These are phyloP conservation scores for Hephaestus fuliginosus DNA, from an alignment of 2,797 vertebrate genomes.

Conservation along the genomic window DNA sequence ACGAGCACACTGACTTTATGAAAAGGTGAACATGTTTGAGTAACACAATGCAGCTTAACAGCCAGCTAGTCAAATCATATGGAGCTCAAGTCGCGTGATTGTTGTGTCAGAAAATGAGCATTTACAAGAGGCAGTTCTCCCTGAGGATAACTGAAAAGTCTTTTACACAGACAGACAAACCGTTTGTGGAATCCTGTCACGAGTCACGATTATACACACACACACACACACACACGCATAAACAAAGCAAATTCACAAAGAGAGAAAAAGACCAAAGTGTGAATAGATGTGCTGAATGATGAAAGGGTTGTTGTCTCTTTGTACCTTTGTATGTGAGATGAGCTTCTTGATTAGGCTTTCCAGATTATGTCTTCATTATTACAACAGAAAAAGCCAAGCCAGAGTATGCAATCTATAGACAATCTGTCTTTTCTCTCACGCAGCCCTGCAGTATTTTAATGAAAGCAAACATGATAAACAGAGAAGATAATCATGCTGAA, in stretches of 20 bases:
- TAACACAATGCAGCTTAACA: too few relatives aligned
- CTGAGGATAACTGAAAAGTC: conserved; percentile 8
- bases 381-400: conserved; percentile 1
- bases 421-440: neutral
- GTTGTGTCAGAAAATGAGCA: neutral
- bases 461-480: conserved; percentile 4
- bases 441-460: neutral
- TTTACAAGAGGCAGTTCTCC: neutral
- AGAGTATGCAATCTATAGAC: neutral
- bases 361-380: neutral
- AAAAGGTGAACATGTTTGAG: too few relatives aligned
- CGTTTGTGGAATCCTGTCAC: neutral
- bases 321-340: neutral
- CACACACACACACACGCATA: too few relatives aligned
- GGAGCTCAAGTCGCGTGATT: conserved; percentile 10
- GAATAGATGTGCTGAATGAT: conserved; percentile 26
- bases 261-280: neutral
- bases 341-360: conserved; percentile 20
- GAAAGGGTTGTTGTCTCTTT: conserved; percentile 24
- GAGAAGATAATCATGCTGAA: neutral
- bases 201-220: neutral
- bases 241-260: neutral
- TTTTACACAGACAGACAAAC: neutral
- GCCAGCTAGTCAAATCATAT: neutral
- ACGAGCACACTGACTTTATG: too few relatives aligned